These are phyloP conservation scores for Merops nubicus DNA, from an alignment of 2,113 vertebrate species.

Conservation along the genomic window DNA sequence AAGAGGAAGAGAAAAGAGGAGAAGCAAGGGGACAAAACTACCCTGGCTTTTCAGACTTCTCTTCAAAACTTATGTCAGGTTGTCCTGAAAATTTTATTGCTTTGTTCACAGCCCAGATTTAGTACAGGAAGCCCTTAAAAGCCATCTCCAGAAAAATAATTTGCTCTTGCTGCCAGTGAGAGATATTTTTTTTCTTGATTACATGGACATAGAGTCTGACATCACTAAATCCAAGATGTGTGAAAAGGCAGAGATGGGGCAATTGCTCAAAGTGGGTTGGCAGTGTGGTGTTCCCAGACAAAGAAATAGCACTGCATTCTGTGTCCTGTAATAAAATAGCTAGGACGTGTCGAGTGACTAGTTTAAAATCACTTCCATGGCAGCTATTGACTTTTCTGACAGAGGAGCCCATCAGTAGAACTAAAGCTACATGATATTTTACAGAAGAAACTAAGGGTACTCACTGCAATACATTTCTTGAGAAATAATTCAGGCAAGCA, in stretches of 20 bases:
- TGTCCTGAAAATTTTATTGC: constrained; percentile 46
- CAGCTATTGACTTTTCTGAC: background rate
- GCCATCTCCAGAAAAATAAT: background rate
- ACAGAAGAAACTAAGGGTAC: background rate
- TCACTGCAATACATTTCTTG: background rate
- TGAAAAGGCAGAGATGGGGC: background rate
- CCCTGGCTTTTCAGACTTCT: constrained; percentile 19
- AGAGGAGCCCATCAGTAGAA: background rate
- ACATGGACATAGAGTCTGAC: background rate
- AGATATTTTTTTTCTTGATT: constrained; percentile 13
- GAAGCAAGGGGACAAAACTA: background rate
- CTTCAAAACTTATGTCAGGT: constrained; percentile 10
- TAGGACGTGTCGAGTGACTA: background rate
- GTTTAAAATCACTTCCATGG: background rate
- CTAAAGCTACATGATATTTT: background rate
- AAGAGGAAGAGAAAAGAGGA: background rate
- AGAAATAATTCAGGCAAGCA: background rate
- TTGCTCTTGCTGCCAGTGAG: background rate
- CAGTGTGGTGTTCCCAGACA: background rate
- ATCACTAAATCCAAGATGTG: background rate
- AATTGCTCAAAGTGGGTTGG: background rate
- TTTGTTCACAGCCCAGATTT: constrained; percentile 40
- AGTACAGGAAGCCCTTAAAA: background rate
- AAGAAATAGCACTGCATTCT: background rate
- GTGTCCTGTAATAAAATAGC: background rate